These are phyloP conservation scores for Leptarthrus brevirostris DNA, from an alignment of 2,888 invertebrate species.

Conservation along the genomic window DNA sequence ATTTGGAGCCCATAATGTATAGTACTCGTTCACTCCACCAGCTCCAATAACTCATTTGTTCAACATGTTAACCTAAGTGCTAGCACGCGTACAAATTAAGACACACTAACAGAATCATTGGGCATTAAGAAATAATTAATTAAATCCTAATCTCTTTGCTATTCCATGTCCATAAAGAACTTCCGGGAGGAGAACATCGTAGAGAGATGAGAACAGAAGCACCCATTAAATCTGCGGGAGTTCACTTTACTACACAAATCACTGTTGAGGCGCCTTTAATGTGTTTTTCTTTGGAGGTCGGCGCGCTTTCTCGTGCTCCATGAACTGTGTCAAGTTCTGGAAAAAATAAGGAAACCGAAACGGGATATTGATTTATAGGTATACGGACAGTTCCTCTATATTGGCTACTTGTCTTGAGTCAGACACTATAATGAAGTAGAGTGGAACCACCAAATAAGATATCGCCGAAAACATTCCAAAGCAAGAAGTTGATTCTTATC, in stretches of 20 bases:
- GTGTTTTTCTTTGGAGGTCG: not conserved
- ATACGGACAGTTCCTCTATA: not conserved
- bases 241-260: not conserved
- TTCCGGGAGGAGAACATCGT: not conserved
- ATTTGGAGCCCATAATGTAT: too few species aligned
- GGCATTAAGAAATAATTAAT: not conserved
- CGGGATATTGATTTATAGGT: not conserved
- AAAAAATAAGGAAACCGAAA: not conserved
- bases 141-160: constrained; percentile 7
- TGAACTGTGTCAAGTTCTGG: not conserved
- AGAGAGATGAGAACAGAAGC: not conserved
- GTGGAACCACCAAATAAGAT: not conserved
- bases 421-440: too few species aligned
- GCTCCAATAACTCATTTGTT: too few species aligned
- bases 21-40: too few species aligned
- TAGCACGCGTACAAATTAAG: not conserved
- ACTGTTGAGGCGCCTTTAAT: constrained; percentile 15
- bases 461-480: not conserved
- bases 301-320: not conserved
- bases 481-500: not conserved
- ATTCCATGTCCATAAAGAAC: not conserved
- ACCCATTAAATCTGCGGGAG: constrained; percentile 9
- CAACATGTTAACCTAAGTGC: too few species aligned
- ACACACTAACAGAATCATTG: not conserved
- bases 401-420: not conserved